Evolutionary conservation across 2,113 vertebrate species (phyloP).

Genomic region (Chaetorhynchus papuensis): DNA sequence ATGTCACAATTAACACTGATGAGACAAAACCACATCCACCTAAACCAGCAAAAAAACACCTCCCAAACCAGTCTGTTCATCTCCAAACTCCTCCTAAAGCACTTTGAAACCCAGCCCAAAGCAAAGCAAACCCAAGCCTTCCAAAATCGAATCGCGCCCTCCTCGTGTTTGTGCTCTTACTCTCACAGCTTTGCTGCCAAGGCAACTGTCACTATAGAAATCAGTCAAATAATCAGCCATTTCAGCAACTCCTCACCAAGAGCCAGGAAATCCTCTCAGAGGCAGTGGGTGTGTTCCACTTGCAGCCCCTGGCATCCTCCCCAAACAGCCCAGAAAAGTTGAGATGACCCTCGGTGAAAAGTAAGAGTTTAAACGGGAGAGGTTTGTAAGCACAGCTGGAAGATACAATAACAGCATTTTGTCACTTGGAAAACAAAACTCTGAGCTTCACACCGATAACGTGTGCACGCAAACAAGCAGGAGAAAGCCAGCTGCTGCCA

Average conservation of each 20-base stretch:
- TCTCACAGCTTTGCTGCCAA: background rate
- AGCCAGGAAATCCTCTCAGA: background rate
- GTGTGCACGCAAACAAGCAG: background rate
- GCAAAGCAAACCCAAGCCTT: background rate
- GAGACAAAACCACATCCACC: background rate
- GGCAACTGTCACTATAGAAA: constrained; percentile 50
- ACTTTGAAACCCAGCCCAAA: rapidly evolving
- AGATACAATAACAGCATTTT: rapidly evolving
- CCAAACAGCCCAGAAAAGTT: background rate
- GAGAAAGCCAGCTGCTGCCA: background rate
- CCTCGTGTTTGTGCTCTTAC: background rate
- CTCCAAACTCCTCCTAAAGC: background rate
- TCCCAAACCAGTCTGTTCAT: background rate
- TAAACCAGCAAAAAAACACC: background rate
- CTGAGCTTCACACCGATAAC: background rate
- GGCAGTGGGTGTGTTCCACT: background rate
- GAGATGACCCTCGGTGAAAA: background rate
- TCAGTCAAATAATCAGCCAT: background rate
- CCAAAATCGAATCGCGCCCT: background rate
- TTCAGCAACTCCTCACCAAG: background rate
- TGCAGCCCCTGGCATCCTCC: background rate
- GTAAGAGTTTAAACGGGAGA: rapidly evolving
- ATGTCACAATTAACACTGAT: background rate
- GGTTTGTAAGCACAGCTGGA: background rate
- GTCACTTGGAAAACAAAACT: background rate